Conservation (phyloP, 2,113 vertebrate genomes). For the Syngnathus scovelli region DNA sequence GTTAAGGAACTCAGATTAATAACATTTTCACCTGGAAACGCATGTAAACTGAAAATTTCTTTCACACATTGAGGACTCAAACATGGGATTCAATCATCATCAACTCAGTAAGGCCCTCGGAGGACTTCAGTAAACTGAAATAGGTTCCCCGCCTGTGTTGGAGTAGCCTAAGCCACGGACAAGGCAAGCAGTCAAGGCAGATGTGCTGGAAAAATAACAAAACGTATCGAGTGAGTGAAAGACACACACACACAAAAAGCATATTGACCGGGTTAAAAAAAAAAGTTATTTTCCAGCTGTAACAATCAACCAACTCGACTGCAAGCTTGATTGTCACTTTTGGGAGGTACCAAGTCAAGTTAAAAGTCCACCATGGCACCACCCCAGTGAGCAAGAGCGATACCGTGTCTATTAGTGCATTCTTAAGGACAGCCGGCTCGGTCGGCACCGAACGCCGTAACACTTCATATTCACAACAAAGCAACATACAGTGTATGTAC, state of each 20-base stretch:
- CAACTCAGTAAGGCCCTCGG: neutral
- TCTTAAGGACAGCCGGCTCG: constrained; percentile 53
- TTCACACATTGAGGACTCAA: neutral
- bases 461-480: constrained; percentile 44
- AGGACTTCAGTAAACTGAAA: neutral
- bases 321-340: constrained; percentile 68
- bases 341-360: constrained; percentile 62
- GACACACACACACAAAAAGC: constrained; percentile 40
- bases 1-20: neutral
- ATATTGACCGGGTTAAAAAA: constrained; percentile 31
- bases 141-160: constrained; percentile 6
- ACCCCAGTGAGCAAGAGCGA: constrained; percentile 40
- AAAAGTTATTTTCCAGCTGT: constrained; percentile 32
- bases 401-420: constrained; percentile 48
- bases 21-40: neutral
- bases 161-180: constrained; percentile 38
- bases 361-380: constrained; percentile 37
- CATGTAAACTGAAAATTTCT: neutral
- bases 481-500: constrained; percentile 70
- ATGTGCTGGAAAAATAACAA: constrained; percentile 38
- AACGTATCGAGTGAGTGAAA: constrained; percentile 43
- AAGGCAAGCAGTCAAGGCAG: constrained; percentile 65
- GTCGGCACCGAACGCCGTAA: constrained; percentile 57
- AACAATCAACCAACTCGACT: constrained; percentile 50
- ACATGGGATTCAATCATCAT: neutral